A percentile compares a stretch with the other conserved stretches of the same genome.
phyloP scores from a whole-genome alignment of 1,140 invertebrate genomes.

The Diorhabda sublineata region DNA sequence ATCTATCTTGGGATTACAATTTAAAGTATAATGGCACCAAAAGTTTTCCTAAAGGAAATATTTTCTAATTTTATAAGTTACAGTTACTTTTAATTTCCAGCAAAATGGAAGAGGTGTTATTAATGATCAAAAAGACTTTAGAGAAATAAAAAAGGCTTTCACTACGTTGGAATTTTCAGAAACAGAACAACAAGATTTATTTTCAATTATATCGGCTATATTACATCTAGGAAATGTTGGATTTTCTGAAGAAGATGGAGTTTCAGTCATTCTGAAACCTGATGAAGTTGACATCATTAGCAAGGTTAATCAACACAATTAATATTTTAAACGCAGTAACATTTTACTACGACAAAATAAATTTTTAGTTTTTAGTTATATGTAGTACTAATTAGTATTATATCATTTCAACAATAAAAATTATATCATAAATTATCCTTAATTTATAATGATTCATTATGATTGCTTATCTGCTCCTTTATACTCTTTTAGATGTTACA shows the following conservation, averaged over 20 bases:
- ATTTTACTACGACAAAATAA: too few relatives aligned
- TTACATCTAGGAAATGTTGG: constrained; percentile 75
- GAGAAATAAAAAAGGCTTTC: constrained; percentile 63
- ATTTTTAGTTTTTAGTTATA: too few relatives aligned
- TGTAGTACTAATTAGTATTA: too few relatives aligned
- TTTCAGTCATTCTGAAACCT: constrained; percentile 59
- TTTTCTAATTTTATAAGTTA: constrained; percentile 63
- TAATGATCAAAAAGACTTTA: constrained; percentile 62
- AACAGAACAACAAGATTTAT: constrained; percentile 69
- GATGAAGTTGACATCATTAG: constrained; percentile 55
- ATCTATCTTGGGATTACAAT: too few relatives aligned
- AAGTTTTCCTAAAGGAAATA: too few relatives aligned
- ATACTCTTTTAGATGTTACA: too few relatives aligned
- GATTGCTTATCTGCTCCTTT: too few relatives aligned
- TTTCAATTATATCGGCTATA: constrained; percentile 71
- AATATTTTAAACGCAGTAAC: too few relatives aligned
- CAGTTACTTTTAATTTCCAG: constrained; percentile 16
- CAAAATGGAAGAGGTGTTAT: constrained; percentile 38
- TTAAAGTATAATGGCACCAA: too few relatives aligned
- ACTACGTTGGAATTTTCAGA: constrained; percentile 63
- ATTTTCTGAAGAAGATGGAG: constrained; percentile 65
- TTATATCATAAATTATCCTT: too few relatives aligned
- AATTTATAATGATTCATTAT: too few relatives aligned
- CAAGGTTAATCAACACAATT: constrained; percentile 48
- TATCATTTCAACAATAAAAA: too few relatives aligned